Evolutionary conservation across 1,140 invertebrate species (phyloP).

Genomic region (Orius insidiosus): DNA sequence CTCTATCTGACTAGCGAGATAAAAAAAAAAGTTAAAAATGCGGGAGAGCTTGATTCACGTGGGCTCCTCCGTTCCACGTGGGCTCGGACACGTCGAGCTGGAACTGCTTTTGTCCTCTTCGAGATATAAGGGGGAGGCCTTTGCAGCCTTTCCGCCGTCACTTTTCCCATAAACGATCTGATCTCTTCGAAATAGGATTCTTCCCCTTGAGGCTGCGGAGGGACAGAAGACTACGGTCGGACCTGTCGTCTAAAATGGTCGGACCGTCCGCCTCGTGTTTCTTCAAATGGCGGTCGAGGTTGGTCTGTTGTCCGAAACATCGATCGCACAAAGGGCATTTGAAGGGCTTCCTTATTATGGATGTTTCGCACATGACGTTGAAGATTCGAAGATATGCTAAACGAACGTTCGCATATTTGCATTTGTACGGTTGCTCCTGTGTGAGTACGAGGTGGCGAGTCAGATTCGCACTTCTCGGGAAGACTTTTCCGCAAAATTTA

Average conservation of each 20-base stretch:
- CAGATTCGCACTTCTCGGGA: constrained; percentile 94
- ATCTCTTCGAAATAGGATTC: constrained; percentile 76
- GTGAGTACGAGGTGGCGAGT: constrained; percentile 89
- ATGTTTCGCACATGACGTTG: constrained; percentile 99
- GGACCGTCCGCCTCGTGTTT: constrained; percentile 82
- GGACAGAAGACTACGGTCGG: neutral
- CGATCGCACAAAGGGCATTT: constrained; percentile 70
- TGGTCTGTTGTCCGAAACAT: constrained; percentile 97
- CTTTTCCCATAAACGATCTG: constrained; percentile 82
- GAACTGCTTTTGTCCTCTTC: too few species aligned
- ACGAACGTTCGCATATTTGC: constrained; percentile 97
- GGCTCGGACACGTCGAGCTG: too few species aligned
- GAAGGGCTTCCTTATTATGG: constrained; percentile 91
- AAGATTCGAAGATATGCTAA: constrained; percentile 96
- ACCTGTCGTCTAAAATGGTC: neutral
- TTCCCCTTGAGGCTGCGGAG: neutral
- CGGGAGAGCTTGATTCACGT: too few species aligned
- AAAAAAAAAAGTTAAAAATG: too few species aligned
- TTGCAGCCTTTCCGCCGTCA: constrained; percentile 23
- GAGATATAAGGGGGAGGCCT: too few species aligned
- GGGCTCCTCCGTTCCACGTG: too few species aligned
- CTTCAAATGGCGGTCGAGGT: constrained; percentile 90
- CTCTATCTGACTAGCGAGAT: too few species aligned
- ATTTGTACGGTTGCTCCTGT: constrained; percentile 98
- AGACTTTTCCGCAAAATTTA: constrained; percentile 96